Percentiles rank a stretch among this genome's conserved stretches.
Evolutionary conservation across 2,113 vertebrate species (phyloP).

Genomic region (Axis porcinus): DNA sequence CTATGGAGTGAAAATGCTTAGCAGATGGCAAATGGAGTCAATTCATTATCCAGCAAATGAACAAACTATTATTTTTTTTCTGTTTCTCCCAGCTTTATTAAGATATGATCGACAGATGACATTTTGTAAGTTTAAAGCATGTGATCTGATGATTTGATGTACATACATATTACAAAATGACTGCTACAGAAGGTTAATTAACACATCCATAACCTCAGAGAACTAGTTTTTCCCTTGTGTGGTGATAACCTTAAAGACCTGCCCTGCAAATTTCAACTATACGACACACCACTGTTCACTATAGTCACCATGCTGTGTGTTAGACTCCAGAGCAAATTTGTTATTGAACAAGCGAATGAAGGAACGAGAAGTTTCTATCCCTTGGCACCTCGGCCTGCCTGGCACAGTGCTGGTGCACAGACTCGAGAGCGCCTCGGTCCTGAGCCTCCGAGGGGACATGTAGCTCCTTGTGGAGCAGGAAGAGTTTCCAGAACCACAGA

Average conservation of each 20-base stretch:
- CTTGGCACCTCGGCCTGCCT: background rate
- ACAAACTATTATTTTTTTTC: background rate
- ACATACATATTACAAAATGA: background rate
- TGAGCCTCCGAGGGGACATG: background rate
- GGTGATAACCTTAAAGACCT: background rate
- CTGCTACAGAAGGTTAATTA: background rate
- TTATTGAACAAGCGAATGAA: background rate
- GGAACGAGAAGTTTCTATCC: background rate
- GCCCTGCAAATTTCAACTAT: background rate
- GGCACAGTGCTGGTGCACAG: background rate
- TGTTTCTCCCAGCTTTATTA: background rate
- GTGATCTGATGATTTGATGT: background rate
- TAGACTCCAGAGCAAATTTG: background rate
- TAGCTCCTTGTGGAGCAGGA: background rate
- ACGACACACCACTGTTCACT: background rate
- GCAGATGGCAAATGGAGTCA: background rate
- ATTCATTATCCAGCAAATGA: background rate
- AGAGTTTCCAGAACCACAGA: background rate
- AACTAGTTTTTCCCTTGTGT: background rate
- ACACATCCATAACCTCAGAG: background rate
- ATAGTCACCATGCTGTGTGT: background rate
- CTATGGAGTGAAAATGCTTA: background rate
- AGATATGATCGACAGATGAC: background rate
- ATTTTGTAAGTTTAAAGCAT: background rate
- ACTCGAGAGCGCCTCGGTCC: background rate